Percentiles rank a stretch among this genome's conserved stretches.
Conservation (phyloP, 1,140 invertebrate genomes). For the Caenorhabditis briggsae region DNA sequence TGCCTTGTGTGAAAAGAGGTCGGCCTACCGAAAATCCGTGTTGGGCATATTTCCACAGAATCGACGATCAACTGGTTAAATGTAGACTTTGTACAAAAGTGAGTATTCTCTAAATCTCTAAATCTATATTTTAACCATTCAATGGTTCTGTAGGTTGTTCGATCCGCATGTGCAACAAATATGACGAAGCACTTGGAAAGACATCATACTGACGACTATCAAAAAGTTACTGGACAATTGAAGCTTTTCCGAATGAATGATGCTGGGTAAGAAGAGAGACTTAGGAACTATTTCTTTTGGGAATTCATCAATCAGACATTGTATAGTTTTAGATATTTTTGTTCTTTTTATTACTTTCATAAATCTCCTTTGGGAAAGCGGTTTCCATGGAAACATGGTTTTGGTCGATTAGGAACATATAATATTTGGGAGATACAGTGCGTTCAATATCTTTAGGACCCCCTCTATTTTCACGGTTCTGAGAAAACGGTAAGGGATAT, state of each 20-base stretch:
- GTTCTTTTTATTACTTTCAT: too few relatives aligned
- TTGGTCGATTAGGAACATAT: too few relatives aligned
- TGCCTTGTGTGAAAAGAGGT: constrained; percentile 56
- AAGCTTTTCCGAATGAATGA: constrained; percentile 29
- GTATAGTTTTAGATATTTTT: too few relatives aligned
- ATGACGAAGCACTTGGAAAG: constrained; percentile 65
- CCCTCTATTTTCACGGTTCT: too few relatives aligned
- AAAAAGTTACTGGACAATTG: constrained; percentile 54
- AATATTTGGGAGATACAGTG: too few relatives aligned
- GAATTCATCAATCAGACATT: too few relatives aligned
- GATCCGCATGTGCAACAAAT: constrained; percentile 64
- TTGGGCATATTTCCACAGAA: constrained; percentile 58
- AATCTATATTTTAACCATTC: background rate
- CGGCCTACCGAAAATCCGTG: constrained; percentile 61
- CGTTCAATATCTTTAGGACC: too few relatives aligned
- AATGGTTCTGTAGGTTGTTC: constrained; percentile 55
- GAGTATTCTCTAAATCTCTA: background rate
- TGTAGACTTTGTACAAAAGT: constrained; percentile 59
- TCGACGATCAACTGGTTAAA: constrained; percentile 60
- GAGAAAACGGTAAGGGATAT: too few relatives aligned
- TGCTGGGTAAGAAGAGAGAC: background rate
- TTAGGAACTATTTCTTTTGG: too few relatives aligned
- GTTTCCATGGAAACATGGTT: too few relatives aligned
- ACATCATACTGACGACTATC: constrained; percentile 59
- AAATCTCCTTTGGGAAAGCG: too few relatives aligned